A percentile compares a stretch with the other conserved stretches of the same genome.
Conservation (phyloP, 2,797 vertebrate species). For the Peromyscus attwateri region DNA sequence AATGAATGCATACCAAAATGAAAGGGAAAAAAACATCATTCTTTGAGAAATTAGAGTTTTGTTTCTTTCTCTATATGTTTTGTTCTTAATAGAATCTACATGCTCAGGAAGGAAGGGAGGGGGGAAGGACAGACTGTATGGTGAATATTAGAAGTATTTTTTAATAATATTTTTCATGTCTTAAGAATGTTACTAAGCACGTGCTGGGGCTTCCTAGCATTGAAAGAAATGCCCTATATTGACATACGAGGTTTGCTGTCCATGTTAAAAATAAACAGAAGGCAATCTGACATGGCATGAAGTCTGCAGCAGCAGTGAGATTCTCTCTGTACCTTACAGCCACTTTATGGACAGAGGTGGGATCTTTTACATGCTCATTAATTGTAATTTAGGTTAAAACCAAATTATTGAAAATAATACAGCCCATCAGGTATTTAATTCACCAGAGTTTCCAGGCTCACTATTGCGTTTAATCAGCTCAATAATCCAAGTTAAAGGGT, state of each 20-base stretch:
- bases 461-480: background rate
- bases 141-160: background rate
- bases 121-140: background rate
- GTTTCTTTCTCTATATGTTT: background rate
- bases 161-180: background rate
- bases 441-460: background rate
- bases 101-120: background rate
- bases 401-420: slow-evolving; percentile 11
- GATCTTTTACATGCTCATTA: background rate
- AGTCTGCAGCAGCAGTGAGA: background rate
- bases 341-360: background rate
- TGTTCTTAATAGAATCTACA: background rate
- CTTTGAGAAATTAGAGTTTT: background rate
- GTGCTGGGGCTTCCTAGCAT: background rate
- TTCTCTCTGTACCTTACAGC: background rate
- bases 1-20: background rate
- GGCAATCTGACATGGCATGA: background rate
- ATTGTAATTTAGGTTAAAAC: slow-evolving; percentile 39
- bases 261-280: background rate
- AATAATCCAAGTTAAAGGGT: background rate
- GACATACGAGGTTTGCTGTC: slow-evolving; percentile 7
- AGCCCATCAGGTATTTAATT: slow-evolving; percentile 31
- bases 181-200: background rate
- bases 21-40: background rate
- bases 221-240: slow-evolving; percentile 25